Evolutionary conservation across 2,888 invertebrate species (phyloP), one percentile per base, ranked within the genome.

Genomic region (Dione juno): DNA sequence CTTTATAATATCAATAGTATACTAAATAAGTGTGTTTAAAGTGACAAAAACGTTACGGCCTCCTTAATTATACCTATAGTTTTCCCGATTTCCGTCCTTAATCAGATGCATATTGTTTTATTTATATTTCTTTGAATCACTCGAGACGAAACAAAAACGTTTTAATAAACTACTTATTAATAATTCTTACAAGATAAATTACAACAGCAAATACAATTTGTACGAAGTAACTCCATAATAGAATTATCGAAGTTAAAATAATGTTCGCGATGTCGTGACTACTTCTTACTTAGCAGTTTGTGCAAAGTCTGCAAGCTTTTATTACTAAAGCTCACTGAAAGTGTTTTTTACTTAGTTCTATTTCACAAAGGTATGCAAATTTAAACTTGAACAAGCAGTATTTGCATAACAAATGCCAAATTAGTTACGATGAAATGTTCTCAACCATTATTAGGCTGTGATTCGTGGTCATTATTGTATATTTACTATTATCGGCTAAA

Each of bases 391-490:
- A 53, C 57, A 21, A 54, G 45, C 21, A 14, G 14, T 0, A 69
- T 69, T 69, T 64, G 69, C 64, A 69, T 64, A 69, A 21, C 64
- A 64, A 54, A 64, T 64, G 68, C 43, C 45, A 64, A 69, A 64
- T 69, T 64, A 48, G 63, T 54, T 28, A 9, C 45, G n/a, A 28
- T 57, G 21, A 37, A 64, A 64, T 48, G 45, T 64, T 63, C 11
- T n/a, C 61, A 28, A 35, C n/a, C 7, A 1, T 61, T 28, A 61
- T 61, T 45, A n/a, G 37, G 13, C 57, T 40, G 16, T 57, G 54
- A 57, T 40, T 57, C 45, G 21, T n/a, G 10, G n/a, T 14, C 21
- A 8, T 61, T 41, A 45, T 28, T 61, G 11, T 61, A 61, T 21
- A 61, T 45, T 28, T 61, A 43, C 6, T 61, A 7, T 61, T 45